Evolutionary conservation across 2,888 invertebrate genomes (phyloP).

Genomic region (Ochlodes sylvanus): DNA sequence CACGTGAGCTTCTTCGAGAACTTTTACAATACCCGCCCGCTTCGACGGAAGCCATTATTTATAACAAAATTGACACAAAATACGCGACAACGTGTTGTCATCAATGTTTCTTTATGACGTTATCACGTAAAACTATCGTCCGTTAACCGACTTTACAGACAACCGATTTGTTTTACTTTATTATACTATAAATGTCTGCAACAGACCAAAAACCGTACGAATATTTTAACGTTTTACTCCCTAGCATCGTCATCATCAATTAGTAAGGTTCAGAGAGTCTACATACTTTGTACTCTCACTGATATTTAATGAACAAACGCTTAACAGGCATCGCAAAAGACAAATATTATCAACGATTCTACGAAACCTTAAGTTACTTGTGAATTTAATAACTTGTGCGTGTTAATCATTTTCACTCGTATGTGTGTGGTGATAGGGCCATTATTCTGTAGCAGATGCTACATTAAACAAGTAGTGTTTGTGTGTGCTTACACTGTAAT

Average conservation of each 20-base stretch:
- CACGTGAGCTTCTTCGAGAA: too few relatives aligned
- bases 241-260: too few relatives aligned
- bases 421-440: not conserved
- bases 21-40: too few relatives aligned
- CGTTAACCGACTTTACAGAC: too few relatives aligned
- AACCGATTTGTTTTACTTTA: too few relatives aligned
- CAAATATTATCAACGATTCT: conserved; percentile 24
- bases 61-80: too few relatives aligned
- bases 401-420: conserved; percentile 4
- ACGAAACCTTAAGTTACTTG: conserved; percentile 21
- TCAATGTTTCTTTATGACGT: too few relatives aligned
- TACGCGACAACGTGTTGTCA: too few relatives aligned
- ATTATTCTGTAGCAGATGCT: not conserved
- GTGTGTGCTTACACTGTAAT: conserved; percentile 24
- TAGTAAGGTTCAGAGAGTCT: conserved; percentile 1
- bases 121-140: too few relatives aligned
- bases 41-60: too few relatives aligned
- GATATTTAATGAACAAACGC: conserved; percentile 20
- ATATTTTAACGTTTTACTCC: too few relatives aligned
- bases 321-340: conserved; percentile 19
- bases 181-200: not conserved
- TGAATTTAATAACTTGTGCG: conserved; percentile 15
- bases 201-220: not conserved
- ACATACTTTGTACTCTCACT: conserved; percentile 17
- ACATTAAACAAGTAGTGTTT: conserved; percentile 12